These are phyloP conservation scores for Geococcyx californianus DNA, from an alignment of 2,113 vertebrate species.

Conservation along the genomic window DNA sequence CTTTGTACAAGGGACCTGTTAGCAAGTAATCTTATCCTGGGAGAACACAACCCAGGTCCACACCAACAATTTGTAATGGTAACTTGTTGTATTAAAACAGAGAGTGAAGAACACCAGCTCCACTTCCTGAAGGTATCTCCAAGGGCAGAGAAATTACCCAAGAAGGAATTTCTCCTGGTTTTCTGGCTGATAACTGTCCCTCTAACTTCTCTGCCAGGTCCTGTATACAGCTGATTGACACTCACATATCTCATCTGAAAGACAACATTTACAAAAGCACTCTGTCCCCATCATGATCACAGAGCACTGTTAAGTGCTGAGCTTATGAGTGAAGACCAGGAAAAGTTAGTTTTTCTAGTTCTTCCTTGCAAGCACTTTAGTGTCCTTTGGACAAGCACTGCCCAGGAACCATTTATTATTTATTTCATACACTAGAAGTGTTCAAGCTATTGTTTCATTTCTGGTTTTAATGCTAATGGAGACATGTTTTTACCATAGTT, in stretches of 20 bases:
- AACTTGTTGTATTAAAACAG: neutral
- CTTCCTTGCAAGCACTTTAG: neutral
- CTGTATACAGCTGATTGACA: neutral
- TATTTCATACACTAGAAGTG: neutral
- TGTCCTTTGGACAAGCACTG: neutral
- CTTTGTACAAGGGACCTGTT: neutral
- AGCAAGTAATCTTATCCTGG: neutral
- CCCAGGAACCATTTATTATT: neutral
- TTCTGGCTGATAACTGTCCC: neutral
- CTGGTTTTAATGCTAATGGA: neutral
- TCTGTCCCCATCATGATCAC: neutral
- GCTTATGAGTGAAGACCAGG: neutral
- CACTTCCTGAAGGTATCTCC: neutral
- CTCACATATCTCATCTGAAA: neutral
- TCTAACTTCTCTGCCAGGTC: neutral
- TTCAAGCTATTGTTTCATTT: neutral
- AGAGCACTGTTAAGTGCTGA: neutral
- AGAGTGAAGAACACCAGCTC: neutral
- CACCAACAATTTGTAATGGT: neutral
- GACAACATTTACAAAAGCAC: neutral
- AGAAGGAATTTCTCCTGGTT: neutral
- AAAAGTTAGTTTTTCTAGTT: neutral
- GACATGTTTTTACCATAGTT: neutral
- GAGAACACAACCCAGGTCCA: neutral
- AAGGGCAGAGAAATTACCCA: neutral